Evolutionary conservation across 2,888 invertebrate species (phyloP).

Genomic region (Tenthredo mesomela): DNA sequence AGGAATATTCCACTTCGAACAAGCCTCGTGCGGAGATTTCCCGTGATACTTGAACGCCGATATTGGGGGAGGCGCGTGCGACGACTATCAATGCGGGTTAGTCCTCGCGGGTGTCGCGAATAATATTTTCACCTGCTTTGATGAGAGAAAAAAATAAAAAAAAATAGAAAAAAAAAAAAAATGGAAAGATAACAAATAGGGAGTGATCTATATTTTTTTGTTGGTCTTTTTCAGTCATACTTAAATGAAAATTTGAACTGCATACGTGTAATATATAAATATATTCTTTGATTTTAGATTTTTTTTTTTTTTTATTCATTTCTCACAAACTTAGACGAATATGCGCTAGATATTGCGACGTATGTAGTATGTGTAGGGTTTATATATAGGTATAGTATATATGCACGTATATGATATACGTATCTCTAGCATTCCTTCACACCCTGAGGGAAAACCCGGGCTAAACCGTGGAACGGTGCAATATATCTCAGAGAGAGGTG

Average conservation of each 20-base stretch:
- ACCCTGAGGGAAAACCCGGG: slow-evolving; percentile 32
- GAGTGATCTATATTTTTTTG: background rate
- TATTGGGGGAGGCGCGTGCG: slow-evolving; percentile 48
- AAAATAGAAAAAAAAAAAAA: background rate
- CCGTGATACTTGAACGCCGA: slow-evolving; percentile 50
- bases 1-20: slow-evolving; percentile 41
- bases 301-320: background rate
- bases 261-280: too few species aligned
- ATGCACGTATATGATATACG: background rate
- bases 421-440: slow-evolving; percentile 39
- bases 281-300: background rate
- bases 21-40: slow-evolving; percentile 43
- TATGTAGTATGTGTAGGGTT: background rate
- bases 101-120: background rate
- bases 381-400: too few species aligned
- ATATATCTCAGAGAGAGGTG: slow-evolving; percentile 42
- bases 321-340: background rate
- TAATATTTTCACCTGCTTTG: slow-evolving; percentile 6
- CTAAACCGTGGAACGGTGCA: slow-evolving; percentile 46
- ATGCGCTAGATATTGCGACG: background rate
- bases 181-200: background rate
- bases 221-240: background rate
- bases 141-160: background rate
- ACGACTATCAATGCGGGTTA: slow-evolving; percentile 20
- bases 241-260: too few species aligned